phyloP scores from a whole-genome alignment of 2,888 invertebrate genomes.

The Desoria tigrina region DNA sequence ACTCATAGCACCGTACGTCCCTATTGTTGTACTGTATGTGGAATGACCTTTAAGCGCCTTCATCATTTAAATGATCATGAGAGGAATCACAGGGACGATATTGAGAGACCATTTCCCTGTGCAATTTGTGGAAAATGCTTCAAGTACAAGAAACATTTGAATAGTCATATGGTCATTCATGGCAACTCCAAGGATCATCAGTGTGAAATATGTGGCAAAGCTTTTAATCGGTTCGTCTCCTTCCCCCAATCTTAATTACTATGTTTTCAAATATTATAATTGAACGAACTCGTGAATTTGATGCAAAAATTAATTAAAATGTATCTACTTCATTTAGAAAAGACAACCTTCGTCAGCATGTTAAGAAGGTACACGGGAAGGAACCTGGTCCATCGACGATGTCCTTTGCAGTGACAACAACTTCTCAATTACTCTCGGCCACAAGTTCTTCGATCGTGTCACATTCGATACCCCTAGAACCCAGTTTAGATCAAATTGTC shows the following conservation, averaged over 20 bases:
- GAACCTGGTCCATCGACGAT: neutral
- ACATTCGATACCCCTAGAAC: neutral
- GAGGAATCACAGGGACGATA: conserved; percentile 26
- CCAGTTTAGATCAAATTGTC: conserved; percentile 6
- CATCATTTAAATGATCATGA: conserved; percentile 40
- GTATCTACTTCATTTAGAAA: conserved; percentile 15
- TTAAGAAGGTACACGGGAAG: conserved; percentile 27
- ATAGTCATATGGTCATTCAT: conserved; percentile 29
- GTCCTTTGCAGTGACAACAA: conserved; percentile 1
- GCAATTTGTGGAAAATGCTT: conserved; percentile 28
- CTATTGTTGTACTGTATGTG: conserved; percentile 34
- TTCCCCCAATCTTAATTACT: too few species aligned
- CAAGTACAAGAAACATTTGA: conserved; percentile 33
- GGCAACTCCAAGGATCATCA: conserved; percentile 23
- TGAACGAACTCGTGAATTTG: too few species aligned
- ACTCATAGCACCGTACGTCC: conserved; percentile 33
- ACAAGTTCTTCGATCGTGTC: neutral
- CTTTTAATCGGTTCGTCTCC: conserved; percentile 23
- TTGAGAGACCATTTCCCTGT: conserved; percentile 24
- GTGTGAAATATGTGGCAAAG: conserved; percentile 27
- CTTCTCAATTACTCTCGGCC: neutral
- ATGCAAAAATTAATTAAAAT: too few species aligned
- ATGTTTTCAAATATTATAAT: too few species aligned
- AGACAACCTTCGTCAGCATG: conserved; percentile 35
- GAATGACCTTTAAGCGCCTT: conserved; percentile 30